phyloP scores from a whole-genome alignment of 2,113 vertebrate genomes.

The Vulpes ferrilata region DNA sequence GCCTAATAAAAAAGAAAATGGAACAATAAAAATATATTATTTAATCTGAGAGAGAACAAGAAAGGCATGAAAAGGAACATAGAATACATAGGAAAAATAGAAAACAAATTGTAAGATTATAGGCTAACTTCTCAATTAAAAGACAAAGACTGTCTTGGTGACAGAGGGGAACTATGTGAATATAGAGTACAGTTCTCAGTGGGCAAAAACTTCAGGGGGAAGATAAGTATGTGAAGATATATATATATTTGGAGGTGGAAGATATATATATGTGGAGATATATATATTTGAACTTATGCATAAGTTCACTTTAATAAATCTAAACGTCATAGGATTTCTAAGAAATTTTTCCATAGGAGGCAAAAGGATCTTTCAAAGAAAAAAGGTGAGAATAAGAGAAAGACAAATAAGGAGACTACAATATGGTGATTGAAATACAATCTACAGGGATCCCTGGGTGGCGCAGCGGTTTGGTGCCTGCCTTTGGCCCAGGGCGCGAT shows the following conservation, averaged over 20 bases:
- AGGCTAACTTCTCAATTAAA: neutral
- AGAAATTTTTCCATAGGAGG: neutral
- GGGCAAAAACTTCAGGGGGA: neutral
- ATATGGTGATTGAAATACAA: neutral
- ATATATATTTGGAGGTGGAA: no score
- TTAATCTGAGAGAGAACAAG: neutral
- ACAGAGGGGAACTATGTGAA: neutral
- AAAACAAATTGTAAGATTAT: neutral
- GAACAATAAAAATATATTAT: neutral
- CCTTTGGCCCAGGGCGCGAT: no score
- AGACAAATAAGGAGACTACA: neutral
- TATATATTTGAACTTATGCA: no score
- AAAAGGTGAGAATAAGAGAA: neutral
- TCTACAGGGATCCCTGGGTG: no score
- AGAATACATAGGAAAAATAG: neutral
- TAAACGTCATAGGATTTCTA: neutral
- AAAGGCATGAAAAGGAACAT: neutral
- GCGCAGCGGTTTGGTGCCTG: no score
- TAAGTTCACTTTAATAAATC: constrained; percentile 13
- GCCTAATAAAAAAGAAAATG: neutral
- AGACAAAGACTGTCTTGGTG: neutral
- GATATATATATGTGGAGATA: no score
- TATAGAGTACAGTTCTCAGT: neutral
- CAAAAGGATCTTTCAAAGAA: neutral
- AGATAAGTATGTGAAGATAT: neutral